Percentiles rank a stretch among this genome's conserved stretches.
phyloP scores from a whole-genome alignment of 2,888 invertebrate species.

The Globia sparganii region DNA sequence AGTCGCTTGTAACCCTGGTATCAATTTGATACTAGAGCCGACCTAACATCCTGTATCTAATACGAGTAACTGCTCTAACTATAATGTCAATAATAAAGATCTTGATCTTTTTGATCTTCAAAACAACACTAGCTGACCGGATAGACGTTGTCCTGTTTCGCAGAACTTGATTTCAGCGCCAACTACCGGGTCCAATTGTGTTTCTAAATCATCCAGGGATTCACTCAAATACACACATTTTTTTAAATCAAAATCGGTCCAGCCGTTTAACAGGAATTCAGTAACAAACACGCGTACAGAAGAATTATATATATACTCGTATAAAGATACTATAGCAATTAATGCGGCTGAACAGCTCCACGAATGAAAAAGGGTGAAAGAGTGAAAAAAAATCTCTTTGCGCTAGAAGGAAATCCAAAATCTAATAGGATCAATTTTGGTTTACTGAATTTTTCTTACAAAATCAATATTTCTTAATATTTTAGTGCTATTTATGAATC shows the following conservation, averaged over 20 bases:
- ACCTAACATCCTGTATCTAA: constrained; percentile 6
- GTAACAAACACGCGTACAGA: too few species aligned
- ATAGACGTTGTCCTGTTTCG: too few species aligned
- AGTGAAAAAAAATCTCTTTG: not conserved
- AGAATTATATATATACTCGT: too few species aligned
- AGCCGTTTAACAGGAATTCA: too few species aligned
- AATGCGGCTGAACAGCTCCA: not conserved
- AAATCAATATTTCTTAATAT: constrained; percentile 29
- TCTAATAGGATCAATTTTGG: not conserved
- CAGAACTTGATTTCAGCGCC: too few species aligned
- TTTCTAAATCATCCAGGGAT: too few species aligned
- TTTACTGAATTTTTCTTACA: constrained; percentile 9
- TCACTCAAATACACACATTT: too few species aligned
- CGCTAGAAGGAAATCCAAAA: not conserved
- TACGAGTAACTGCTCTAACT: constrained; percentile 2
- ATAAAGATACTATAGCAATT: not conserved
- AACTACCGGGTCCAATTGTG: too few species aligned
- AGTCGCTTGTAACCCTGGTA: not conserved
- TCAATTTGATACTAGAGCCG: not conserved
- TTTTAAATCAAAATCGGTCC: too few species aligned
- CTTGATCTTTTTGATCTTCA: constrained; percentile 13
- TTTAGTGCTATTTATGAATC: constrained; percentile 33
- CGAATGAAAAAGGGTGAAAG: not conserved
- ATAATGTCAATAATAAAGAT: not conserved
- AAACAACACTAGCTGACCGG: not conserved